Base-by-base conservation (phyloP, 2,113 vertebrate genomes). In the Semnopithecus entellus region DNA sequence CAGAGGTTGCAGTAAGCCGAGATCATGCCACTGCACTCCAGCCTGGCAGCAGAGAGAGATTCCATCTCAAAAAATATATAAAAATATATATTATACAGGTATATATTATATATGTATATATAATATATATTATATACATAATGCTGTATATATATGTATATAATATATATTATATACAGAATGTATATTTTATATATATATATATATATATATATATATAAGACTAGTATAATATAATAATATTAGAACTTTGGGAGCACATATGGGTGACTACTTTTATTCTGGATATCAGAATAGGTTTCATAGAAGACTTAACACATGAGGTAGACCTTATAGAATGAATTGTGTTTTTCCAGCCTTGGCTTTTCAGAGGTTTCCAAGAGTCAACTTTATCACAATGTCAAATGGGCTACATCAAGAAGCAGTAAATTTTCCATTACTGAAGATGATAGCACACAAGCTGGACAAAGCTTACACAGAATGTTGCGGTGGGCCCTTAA, bases 371-470 rank as follows among this genome's bases (percentile, higher is more conserved):
- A 68, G 14, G 38, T 92, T 94, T 94, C 55, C 84, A 38, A 70
- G 57, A 76, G 23, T 87, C 72, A 95, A 66, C 94, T 88, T 88
- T 84, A 96, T 94, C 88, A 91, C 52, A 91, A 50, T 52, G 45
- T 93, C 52, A 91, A 91, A 91, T 75, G 87, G 55, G 32, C 43
- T 81, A 23, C 78, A 85, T 86, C 35, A 68, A 75, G 78, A 59
- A 61, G 87, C 55, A 25, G 83, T 93, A 75, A 66, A 81, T 81
- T 85, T 95, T 55, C 66, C 76, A 20, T 68, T 76, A 80, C 73
- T 52, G 64, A 80, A 45, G 55, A 64, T 70, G 72, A 85, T 4
- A n/a, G 45, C 88, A 45, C 14, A 45, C 78, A 68, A 8, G 11
- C 18, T 52, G 48, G 23, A 66, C 1, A 16, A 59, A 73, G 38